Percentiles rank a stretch among this genome's conserved stretches.
Evolutionary conservation across 2,113 vertebrate genomes (phyloP).

Genomic region (Prietella phreatophila): DNA sequence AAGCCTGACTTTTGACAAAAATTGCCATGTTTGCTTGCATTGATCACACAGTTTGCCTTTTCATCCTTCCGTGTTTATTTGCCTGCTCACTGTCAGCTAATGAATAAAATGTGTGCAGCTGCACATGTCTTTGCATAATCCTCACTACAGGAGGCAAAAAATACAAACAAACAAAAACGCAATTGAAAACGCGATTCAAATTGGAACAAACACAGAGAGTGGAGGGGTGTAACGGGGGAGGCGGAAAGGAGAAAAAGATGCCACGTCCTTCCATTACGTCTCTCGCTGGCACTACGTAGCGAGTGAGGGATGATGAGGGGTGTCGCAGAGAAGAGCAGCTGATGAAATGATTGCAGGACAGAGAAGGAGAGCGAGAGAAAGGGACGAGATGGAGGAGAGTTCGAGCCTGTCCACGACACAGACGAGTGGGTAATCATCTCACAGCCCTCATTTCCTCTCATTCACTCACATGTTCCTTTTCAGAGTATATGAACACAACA

Average conservation of each 20-base stretch:
- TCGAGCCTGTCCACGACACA: slow-evolving; percentile 31
- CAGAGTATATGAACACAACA: background rate
- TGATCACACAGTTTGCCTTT: slow-evolving; percentile 6
- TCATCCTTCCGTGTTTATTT: slow-evolving; percentile 4
- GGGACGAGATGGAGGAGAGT: slow-evolving; percentile 32
- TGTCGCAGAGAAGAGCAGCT: slow-evolving; percentile 47
- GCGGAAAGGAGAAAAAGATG: background rate
- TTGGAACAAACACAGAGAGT: slow-evolving; percentile 44
- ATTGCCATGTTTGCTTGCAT: background rate
- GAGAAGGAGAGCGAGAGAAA: slow-evolving; percentile 41
- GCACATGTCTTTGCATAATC: slow-evolving; percentile 50
- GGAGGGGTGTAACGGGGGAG: background rate
- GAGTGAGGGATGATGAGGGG: slow-evolving; percentile 60
- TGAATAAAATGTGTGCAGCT: slow-evolving; percentile 45
- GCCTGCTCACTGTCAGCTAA: slow-evolving; percentile 28
- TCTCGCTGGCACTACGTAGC: slow-evolving; percentile 37
- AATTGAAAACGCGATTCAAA: slow-evolving; percentile 37
- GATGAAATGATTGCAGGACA: slow-evolving; percentile 47
- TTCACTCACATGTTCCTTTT: slow-evolving; percentile 40
- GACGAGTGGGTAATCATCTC: slow-evolving; percentile 44
- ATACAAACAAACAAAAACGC: background rate
- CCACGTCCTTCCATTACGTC: background rate
- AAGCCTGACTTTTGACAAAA: background rate
- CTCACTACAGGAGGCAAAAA: slow-evolving; percentile 17
- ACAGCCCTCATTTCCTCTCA: slow-evolving; percentile 52